Conservation (phyloP, 1,140 invertebrate genomes). For the Popillia japonica region DNA sequence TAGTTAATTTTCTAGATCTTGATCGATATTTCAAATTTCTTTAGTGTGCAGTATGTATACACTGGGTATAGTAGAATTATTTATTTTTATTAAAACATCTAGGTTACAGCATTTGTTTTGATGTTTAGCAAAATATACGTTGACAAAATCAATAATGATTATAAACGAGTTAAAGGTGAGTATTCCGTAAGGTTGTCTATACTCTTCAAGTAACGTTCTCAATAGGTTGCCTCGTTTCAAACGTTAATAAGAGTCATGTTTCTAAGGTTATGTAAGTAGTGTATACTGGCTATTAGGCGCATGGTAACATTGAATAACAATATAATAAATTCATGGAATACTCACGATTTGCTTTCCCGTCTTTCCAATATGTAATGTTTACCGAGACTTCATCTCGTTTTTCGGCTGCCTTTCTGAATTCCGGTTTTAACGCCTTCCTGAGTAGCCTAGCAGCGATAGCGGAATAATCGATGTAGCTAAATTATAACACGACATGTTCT, state of each 20-base stretch:
- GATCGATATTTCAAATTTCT: too few relatives aligned
- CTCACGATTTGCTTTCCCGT: constrained; percentile 36
- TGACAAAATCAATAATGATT: too few relatives aligned
- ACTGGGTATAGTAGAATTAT: too few relatives aligned
- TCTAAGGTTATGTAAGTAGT: constrained; percentile 29
- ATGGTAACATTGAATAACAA: constrained; percentile 1
- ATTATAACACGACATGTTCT: neutral
- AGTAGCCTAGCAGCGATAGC: constrained; percentile 21
- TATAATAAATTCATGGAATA: constrained; percentile 24
- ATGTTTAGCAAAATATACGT: too few relatives aligned
- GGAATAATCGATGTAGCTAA: constrained; percentile 38
- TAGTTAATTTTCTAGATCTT: too few relatives aligned
- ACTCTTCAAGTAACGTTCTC: neutral
- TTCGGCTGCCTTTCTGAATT: constrained; percentile 32
- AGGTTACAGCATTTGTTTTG: too few relatives aligned
- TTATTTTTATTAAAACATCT: too few relatives aligned
- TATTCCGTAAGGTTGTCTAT: too few relatives aligned
- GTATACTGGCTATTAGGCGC: neutral
- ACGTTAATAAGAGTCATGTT: constrained; percentile 10
- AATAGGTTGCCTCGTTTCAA: neutral
- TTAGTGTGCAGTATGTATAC: too few relatives aligned
- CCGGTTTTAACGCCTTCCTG: constrained; percentile 34
- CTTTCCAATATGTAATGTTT: constrained; percentile 23
- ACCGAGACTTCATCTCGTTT: constrained; percentile 11
- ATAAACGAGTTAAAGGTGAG: too few relatives aligned